These are phyloP conservation scores for Melinaea marsaeus DNA, from an alignment of 2,888 invertebrate species.

Conservation along the genomic window DNA sequence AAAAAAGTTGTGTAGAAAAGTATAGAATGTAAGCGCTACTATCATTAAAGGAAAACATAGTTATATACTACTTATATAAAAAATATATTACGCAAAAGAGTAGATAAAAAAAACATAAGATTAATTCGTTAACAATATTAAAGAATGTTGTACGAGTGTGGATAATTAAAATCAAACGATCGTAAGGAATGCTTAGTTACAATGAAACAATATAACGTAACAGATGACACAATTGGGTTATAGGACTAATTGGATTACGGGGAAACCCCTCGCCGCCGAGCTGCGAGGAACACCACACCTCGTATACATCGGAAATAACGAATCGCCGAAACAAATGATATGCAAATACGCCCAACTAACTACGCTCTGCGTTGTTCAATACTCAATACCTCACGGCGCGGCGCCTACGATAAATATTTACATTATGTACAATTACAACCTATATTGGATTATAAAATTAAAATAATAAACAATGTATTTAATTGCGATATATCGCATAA, in stretches of 20 bases:
- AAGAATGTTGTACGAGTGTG: neutral
- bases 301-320: constrained; percentile 21
- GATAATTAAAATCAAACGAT: neutral
- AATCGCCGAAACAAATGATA: constrained; percentile 23
- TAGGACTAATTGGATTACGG: constrained; percentile 63
- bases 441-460: too few relatives aligned
- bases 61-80: too few relatives aligned
- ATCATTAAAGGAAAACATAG: too few relatives aligned
- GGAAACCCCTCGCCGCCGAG: constrained; percentile 59
- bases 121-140: neutral
- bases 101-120: neutral
- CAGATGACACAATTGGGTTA: constrained; percentile 62
- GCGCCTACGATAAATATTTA: neutral
- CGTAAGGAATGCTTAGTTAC: constrained; percentile 3
- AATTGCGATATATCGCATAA: too few relatives aligned
- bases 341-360: constrained; percentile 13
- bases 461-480: too few relatives aligned
- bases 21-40: too few relatives aligned
- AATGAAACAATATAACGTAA: constrained; percentile 20
- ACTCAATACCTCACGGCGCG: neutral
- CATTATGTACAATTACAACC: too few relatives aligned
- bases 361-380: neutral
- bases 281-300: constrained; percentile 34
- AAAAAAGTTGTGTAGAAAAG: too few relatives aligned
- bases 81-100: too few relatives aligned